These are phyloP conservation scores for Tetranychus cinnabarinus DNA, from an alignment of 1,140 invertebrate species.

Conservation along the genomic window DNA sequence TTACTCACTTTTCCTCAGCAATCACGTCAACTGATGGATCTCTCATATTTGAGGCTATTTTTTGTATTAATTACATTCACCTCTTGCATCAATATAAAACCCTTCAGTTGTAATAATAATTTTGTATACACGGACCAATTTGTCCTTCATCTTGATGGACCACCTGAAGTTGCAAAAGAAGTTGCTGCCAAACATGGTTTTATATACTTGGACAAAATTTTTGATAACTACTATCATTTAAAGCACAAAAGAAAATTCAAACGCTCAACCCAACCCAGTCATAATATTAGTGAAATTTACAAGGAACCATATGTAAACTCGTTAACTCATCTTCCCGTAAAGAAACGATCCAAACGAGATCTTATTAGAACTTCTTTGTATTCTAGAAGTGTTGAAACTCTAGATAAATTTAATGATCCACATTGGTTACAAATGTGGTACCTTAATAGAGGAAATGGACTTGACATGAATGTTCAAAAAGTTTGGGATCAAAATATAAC, in stretches of 20 bases:
- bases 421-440: constrained; percentile 48
- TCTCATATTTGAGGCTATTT: no score
- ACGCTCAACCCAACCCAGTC: constrained; percentile 7
- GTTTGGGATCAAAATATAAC: constrained; percentile 75
- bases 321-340: constrained; percentile 57
- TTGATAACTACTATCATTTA: constrained; percentile 12
- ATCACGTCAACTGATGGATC: no score
- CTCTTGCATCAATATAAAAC: background rate
- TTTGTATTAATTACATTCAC: no score
- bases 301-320: constrained; percentile 17
- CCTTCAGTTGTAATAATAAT: background rate
- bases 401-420: constrained; percentile 42
- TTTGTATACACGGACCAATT: constrained; percentile 46
- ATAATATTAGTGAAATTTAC: constrained; percentile 9
- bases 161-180: constrained; percentile 26
- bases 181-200: constrained; percentile 35
- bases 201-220: constrained; percentile 27
- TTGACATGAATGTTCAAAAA: constrained; percentile 77
- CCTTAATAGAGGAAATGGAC: constrained; percentile 32
- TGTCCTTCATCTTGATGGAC: constrained; percentile 42
- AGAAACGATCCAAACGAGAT: constrained; percentile 59
- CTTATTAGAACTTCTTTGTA: constrained; percentile 64
- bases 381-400: constrained; percentile 51
- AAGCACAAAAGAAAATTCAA: constrained; percentile 9
- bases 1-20: no score